Percentiles rank a stretch among this genome's conserved stretches.
Evolutionary conservation across 1,140 invertebrate species (phyloP).

Genomic region (Andrena cerasifolii): DNA sequence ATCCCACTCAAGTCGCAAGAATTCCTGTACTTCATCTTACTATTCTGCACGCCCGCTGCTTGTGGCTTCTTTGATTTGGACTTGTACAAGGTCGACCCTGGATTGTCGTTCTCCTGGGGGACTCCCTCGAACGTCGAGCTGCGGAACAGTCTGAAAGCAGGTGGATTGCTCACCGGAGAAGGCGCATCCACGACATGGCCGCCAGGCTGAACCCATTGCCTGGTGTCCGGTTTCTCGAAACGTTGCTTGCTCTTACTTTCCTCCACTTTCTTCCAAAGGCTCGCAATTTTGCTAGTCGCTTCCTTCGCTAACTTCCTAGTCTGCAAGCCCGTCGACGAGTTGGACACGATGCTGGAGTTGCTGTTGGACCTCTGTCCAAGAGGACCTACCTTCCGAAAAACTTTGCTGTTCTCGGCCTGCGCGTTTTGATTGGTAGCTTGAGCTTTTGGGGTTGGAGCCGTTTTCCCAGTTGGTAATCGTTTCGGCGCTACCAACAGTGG

Average conservation of each 20-base stretch:
- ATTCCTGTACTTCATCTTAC: conserved; percentile 70
- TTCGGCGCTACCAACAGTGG: conserved; percentile 80
- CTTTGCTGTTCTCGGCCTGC: conserved; percentile 53
- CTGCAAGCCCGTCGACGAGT: conserved; percentile 78
- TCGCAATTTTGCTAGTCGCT: conserved; percentile 93
- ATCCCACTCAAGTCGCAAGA: conserved; percentile 76
- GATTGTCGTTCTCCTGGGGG: conserved; percentile 74
- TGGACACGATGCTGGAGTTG: conserved; percentile 86
- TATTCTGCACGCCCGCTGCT: conserved; percentile 32
- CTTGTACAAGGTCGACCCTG: conserved; percentile 29
- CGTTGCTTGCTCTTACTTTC: conserved; percentile 86
- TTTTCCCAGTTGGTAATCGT: conserved; percentile 62
- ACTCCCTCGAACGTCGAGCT: conserved; percentile 89
- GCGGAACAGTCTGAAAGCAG: conserved; percentile 83
- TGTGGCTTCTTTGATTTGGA: conserved; percentile 48
- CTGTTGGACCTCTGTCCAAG: conserved; percentile 82
- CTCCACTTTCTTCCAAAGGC: conserved; percentile 93
- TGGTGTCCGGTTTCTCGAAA: conserved; percentile 84
- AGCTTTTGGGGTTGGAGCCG: conserved; percentile 41
- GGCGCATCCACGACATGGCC: conserved; percentile 62
- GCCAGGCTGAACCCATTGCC: conserved; percentile 85
- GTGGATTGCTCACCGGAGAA: conserved; percentile 51
- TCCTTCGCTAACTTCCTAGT: conserved; percentile 84
- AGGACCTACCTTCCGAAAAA: conserved; percentile 64
- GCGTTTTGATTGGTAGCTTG: conserved; percentile 31